Conservation (phyloP, 2,797 vertebrate genomes). For the Decapterus maruadsi region DNA sequence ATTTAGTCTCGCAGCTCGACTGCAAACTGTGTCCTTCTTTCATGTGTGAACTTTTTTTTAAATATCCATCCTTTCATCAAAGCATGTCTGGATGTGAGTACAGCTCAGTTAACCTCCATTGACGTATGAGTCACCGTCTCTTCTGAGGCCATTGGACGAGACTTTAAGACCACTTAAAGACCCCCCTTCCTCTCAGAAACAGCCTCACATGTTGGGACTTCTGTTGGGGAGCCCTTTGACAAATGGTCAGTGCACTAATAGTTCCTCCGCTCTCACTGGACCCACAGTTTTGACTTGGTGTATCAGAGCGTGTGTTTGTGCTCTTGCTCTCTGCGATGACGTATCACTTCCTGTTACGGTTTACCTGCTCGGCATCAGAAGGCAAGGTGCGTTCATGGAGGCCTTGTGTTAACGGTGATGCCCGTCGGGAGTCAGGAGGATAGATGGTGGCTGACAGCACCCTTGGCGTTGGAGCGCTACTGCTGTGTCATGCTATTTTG, state of each 20-base stretch:
- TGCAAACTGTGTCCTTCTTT: constrained; percentile 23
- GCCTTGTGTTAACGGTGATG: constrained; percentile 54
- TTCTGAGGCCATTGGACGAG: not conserved
- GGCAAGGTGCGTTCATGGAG: constrained; percentile 41
- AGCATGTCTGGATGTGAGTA: constrained; percentile 13
- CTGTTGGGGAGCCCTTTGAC: constrained; percentile 46
- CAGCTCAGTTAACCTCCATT: constrained; percentile 19
- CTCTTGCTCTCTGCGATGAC: constrained; percentile 19
- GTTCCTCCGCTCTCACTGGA: constrained; percentile 10
- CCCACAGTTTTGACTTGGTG: constrained; percentile 30
- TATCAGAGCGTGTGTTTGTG: constrained; percentile 21
- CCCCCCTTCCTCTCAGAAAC: constrained; percentile 1
- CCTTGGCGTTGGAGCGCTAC: constrained; percentile 58
- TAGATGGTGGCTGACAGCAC: constrained; percentile 78
- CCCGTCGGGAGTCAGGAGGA: constrained; percentile 67
- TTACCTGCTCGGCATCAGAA: constrained; percentile 46
- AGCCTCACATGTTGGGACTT: constrained; percentile 11
- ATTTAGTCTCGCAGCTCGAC: constrained; percentile 26
- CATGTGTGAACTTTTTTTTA: constrained; percentile 6
- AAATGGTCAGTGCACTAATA: constrained; percentile 52
- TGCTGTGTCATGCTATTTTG: constrained; percentile 81
- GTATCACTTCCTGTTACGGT: constrained; percentile 21
- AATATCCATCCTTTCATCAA: constrained; percentile 17
- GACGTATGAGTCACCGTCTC: constrained; percentile 27
- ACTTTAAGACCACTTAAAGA: constrained; percentile 3